phyloP scores from a whole-genome alignment of 2,888 invertebrate genomes.

The Noctua janthe region DNA sequence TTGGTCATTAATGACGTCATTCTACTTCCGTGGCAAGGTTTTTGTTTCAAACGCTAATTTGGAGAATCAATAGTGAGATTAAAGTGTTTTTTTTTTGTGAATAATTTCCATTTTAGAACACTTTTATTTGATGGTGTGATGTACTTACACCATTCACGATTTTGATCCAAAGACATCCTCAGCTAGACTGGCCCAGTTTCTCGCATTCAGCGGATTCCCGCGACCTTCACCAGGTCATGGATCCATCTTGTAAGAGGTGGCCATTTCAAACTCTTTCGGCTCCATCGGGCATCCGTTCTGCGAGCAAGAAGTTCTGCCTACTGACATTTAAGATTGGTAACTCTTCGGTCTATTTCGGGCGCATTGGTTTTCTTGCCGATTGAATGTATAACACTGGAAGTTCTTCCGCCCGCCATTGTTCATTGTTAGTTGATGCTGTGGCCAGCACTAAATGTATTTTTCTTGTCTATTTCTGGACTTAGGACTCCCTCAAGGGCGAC shows the following conservation, averaged over 20 bases:
- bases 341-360: too few relatives aligned
- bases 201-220: background rate
- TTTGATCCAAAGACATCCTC: background rate
- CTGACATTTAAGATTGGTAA: too few relatives aligned
- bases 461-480: background rate
- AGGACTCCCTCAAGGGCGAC: background rate
- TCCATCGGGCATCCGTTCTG: background rate
- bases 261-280: background rate
- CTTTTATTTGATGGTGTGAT: background rate
- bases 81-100: background rate
- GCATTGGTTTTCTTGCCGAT: background rate
- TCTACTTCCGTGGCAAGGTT: background rate
- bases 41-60: constrained; percentile 4
- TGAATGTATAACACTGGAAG: background rate
- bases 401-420: background rate
- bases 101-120: background rate
- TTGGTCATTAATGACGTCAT: constrained; percentile 24
- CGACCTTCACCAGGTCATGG: background rate
- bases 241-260: background rate
- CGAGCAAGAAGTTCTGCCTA: too few relatives aligned
- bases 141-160: background rate
- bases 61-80: background rate
- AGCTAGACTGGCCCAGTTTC: background rate
- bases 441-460: background rate
- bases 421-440: background rate